These are phyloP conservation scores for Malachius bipustulatus DNA, from an alignment of 2,888 invertebrate species.

Conservation along the genomic window DNA sequence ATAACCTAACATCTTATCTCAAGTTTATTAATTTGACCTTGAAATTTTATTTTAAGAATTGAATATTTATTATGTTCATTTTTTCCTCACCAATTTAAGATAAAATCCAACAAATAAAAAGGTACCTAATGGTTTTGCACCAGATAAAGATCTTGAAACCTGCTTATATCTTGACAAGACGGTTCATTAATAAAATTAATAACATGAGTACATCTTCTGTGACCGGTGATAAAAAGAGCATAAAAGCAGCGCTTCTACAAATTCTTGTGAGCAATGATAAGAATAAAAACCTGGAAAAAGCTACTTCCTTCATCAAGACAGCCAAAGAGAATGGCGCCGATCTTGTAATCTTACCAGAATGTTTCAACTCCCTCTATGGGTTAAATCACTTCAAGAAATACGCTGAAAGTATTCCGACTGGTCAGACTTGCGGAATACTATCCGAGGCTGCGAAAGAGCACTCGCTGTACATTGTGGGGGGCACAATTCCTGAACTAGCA, in stretches of 20 bases:
- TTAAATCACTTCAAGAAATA: constrained; percentile 72
- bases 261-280: constrained; percentile 65
- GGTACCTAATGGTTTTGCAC: too few relatives aligned
- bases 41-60: too few relatives aligned
- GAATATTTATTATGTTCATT: too few relatives aligned
- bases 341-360: constrained; percentile 67
- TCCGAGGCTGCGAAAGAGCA: constrained; percentile 65
- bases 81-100: too few relatives aligned
- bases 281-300: constrained; percentile 59
- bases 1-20: too few relatives aligned
- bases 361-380: constrained; percentile 92
- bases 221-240: too few relatives aligned
- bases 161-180: too few relatives aligned
- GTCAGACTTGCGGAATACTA: constrained; percentile 60
- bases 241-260: constrained; percentile 81
- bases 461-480: constrained; percentile 72
- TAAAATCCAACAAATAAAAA: too few relatives aligned
- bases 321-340: constrained; percentile 51
- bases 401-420: constrained; percentile 72
- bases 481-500: constrained; percentile 76
- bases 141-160: too few relatives aligned
- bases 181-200: too few relatives aligned
- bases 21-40: too few relatives aligned
- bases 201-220: too few relatives aligned
- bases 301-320: constrained; percentile 55